These are phyloP conservation scores for Scaptomyza cyrtandrae DNA, from an alignment of 2,888 invertebrate species.

Conservation along the genomic window DNA sequence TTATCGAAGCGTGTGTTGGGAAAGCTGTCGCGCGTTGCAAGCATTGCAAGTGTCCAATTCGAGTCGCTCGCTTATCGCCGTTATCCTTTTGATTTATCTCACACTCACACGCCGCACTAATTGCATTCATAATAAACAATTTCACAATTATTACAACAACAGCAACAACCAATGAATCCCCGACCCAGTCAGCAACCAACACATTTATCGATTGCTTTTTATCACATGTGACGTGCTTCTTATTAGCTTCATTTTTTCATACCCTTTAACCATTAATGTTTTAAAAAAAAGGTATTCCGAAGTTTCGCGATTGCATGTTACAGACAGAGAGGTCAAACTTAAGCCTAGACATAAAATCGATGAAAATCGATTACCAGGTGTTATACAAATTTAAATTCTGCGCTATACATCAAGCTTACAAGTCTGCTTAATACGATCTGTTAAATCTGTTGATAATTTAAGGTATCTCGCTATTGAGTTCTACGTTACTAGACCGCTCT, in stretches of 20 bases:
- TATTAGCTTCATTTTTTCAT: conserved; percentile 46
- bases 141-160: conserved; percentile 54
- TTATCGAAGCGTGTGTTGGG: conserved; percentile 55
- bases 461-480: background rate
- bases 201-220: conserved; percentile 53
- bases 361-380: background rate
- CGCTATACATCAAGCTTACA: no score
- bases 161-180: conserved; percentile 6
- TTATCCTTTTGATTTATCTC: conserved; percentile 79
- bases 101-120: conserved; percentile 64
- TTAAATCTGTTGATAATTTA: no score
- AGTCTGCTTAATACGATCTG: no score
- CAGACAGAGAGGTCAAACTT: background rate
- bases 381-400: background rate
- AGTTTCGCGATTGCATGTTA: no score
- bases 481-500: background rate
- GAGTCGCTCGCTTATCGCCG: conserved; percentile 65
- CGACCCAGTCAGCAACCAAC: conserved; percentile 17
- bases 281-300: background rate
- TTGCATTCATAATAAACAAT: conserved; percentile 68
- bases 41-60: conserved; percentile 37
- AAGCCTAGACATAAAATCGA: background rate
- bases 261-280: background rate
- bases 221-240: conserved; percentile 65
- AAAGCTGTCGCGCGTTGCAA: conserved; percentile 18